Conservation (phyloP, 2,888 invertebrate species). For the Stictocephala bisonia region DNA sequence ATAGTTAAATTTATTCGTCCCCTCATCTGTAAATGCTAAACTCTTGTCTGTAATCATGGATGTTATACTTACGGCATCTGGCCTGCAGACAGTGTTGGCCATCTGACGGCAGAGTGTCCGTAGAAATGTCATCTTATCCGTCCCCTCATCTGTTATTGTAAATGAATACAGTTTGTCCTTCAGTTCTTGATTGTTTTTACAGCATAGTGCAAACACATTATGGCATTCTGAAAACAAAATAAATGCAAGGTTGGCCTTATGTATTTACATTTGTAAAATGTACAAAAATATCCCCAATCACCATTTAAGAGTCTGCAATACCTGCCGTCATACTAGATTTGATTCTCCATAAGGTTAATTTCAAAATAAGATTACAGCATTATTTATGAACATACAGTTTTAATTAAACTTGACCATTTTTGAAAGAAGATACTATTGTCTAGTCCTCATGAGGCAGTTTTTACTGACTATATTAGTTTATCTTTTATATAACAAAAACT, state of each 20-base stretch:
- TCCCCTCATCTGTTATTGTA: slow-evolving; percentile 84
- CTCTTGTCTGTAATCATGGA: neutral
- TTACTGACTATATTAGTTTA: neutral
- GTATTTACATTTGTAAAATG: neutral
- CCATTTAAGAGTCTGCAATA: too few relatives aligned
- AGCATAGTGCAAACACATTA: slow-evolving; percentile 90
- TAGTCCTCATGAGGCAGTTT: too few relatives aligned
- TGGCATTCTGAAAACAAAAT: slow-evolving; percentile 75
- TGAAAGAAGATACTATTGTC: neutral
- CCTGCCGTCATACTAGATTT: neutral
- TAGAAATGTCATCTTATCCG: slow-evolving; percentile 84
- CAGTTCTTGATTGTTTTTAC: slow-evolving; percentile 84
- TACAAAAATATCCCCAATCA: neutral
- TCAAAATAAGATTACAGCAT: too few relatives aligned
- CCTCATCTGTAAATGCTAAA: slow-evolving; percentile 88
- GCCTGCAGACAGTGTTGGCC: slow-evolving; percentile 91
- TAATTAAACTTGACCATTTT: too few relatives aligned
- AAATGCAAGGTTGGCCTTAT: too few relatives aligned
- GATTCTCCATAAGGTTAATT: too few relatives aligned
- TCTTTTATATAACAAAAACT: too few relatives aligned
- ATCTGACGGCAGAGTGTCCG: slow-evolving; percentile 88
- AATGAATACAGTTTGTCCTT: slow-evolving; percentile 92
- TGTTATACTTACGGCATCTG: slow-evolving; percentile 82
- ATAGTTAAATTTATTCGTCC: slow-evolving; percentile 83
- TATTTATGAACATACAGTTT: too few relatives aligned